Evolutionary conservation across 2,888 invertebrate species (phyloP), one percentile per base, ranked within the genome.

Genomic region (Polymixis flavicincta): DNA sequence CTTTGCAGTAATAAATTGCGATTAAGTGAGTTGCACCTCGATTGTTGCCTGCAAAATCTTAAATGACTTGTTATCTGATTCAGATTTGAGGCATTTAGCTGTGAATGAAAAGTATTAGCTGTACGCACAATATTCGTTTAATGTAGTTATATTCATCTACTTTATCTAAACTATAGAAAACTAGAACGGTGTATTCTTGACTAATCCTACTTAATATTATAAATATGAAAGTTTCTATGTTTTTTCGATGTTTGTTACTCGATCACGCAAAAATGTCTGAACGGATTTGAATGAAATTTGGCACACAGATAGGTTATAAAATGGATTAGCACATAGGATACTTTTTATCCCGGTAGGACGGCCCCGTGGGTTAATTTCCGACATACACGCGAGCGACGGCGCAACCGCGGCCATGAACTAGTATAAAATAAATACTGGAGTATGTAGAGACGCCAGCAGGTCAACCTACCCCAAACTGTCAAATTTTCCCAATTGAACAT

Each of bases 1-100:
- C 25, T 64, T 17, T 68, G 50, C 45, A 71, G 59, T 50, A 28
- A 61, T 59, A 75, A 69, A 79, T 65, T 57, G 52, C 48, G 45
- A 75, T 75, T 60, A 60, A 54, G 4, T 59, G 48, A 66, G 5
- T 13, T 63, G 57, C 68, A 78, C 22, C 52, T 65, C 42, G 42
- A 74, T 74, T 57, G 59, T 66, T 42, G 22, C 5, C 3, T 14
- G 48, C 19, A 59, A 55, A n/a, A 71, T 52, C 37, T 32, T 28
- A 48, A 60, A 64, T 48, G 22, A 19, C 6, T 72, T n/a, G 5
- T 17, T 55, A 28, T 32, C 28, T 50, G 19, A 19, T 28, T 11
- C 22, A 28, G 9, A 45, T 71, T 52, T 72, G 2, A 19, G 19
- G 5, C 14, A n/a, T 25, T 13, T 17, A 22, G 17, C 14, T 22